Evolutionary conservation across 2,888 invertebrate genomes (phyloP).

Genomic region (Hydroisotoma schaefferi): DNA sequence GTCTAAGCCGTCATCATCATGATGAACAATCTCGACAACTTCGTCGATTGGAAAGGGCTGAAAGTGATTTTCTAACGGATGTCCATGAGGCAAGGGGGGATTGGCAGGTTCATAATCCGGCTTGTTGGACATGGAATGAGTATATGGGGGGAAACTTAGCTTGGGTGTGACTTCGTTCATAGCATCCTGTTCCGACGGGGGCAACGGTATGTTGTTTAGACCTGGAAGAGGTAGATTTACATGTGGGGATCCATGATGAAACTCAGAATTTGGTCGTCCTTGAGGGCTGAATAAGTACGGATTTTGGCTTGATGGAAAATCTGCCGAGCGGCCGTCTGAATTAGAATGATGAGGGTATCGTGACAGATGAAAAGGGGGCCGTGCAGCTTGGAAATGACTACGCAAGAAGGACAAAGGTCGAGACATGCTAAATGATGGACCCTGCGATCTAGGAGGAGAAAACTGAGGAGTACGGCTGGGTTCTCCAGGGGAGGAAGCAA

Average conservation of each 20-base stretch:
- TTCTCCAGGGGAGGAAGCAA: not conserved
- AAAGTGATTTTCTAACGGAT: slow-evolving; percentile 23
- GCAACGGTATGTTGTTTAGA: slow-evolving; percentile 19
- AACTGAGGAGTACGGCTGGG: not conserved
- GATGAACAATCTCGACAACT: too few relatives aligned
- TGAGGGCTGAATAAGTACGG: too few relatives aligned
- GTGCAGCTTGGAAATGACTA: not conserved
- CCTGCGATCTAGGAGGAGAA: not conserved
- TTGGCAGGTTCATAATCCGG: slow-evolving; percentile 48
- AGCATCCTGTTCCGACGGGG: slow-evolving; percentile 33
- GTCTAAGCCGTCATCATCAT: too few relatives aligned
- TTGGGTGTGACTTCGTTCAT: slow-evolving; percentile 35
- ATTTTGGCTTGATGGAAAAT: too few relatives aligned
- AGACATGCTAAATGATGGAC: not conserved
- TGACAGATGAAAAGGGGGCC: too few relatives aligned
- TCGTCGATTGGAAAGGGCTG: not conserved
- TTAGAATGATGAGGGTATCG: too few relatives aligned
- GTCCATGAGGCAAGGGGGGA: slow-evolving; percentile 46
- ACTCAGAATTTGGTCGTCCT: slow-evolving; percentile 9
- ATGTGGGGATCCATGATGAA: slow-evolving; percentile 9
- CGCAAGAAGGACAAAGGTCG: not conserved
- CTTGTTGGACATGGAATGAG: slow-evolving; percentile 44
- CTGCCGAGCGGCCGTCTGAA: too few relatives aligned
- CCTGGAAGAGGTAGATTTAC: slow-evolving; percentile 34
- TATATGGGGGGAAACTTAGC: slow-evolving; percentile 43